These are phyloP conservation scores for Tragelaphus oryx DNA, from an alignment of 2,797 vertebrate genomes.

Conservation along the genomic window DNA sequence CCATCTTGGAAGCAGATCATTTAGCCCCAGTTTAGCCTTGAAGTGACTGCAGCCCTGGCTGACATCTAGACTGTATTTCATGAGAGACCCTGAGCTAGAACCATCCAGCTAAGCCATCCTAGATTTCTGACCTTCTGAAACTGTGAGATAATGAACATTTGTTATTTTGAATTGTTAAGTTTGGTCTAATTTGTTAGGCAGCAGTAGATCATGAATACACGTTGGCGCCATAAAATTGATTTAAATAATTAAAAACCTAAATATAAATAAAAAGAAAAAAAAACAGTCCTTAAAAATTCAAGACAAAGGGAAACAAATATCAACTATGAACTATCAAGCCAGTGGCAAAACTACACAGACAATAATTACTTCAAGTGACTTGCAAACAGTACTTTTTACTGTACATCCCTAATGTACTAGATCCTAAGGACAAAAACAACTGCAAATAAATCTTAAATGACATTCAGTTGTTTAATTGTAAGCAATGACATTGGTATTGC, in stretches of 20 bases:
- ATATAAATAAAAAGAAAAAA: not conserved
- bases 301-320: not conserved
- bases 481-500: conserved; percentile 1
- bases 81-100: not conserved
- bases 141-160: not conserved
- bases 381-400: conserved; percentile 13
- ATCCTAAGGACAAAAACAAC: conserved; percentile 35
- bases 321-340: not conserved
- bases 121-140: not conserved
- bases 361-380: conserved; percentile 44
- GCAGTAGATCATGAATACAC: not conserved
- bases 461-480: conserved; percentile 23
- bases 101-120: not conserved
- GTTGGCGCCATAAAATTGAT: conserved; percentile 9
- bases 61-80: not conserved
- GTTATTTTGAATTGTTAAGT: not conserved
- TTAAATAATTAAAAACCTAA: conserved; percentile 44
- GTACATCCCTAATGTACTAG: not conserved
- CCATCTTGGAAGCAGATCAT: not conserved
- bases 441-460: conserved; percentile 52
- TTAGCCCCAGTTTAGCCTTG: not conserved
- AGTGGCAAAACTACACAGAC: conserved; percentile 26
- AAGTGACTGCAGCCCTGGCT: not conserved
- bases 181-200: conserved; percentile 8
- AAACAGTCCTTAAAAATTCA: conserved; percentile 13